These are phyloP conservation scores for Tinea semifulvella DNA, from an alignment of 2,888 invertebrate species.

Conservation along the genomic window DNA sequence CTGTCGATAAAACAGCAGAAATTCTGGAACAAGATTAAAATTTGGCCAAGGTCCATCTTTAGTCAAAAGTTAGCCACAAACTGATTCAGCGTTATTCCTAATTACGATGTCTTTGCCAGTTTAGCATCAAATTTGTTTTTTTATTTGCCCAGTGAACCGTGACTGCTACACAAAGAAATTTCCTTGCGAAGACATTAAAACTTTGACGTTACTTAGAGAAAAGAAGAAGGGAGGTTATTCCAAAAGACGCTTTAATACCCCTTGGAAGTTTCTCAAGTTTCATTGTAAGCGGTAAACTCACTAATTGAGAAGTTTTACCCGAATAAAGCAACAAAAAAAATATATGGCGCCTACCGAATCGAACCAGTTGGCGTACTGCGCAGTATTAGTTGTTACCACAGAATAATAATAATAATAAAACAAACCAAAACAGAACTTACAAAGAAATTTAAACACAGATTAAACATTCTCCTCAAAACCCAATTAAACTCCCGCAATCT, in stretches of 20 bases:
- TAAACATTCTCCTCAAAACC: too few species aligned
- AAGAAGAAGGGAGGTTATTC: conserved; percentile 23
- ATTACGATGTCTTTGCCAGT: conserved; percentile 3
- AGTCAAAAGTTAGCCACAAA: conserved; percentile 3
- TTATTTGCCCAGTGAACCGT: conserved; percentile 30
- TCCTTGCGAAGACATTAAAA: conserved; percentile 46
- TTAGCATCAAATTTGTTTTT: conserved; percentile 24
- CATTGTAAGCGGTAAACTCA: conserved; percentile 34
- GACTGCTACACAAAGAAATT: conserved; percentile 34
- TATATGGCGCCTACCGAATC: conserved; percentile 6
- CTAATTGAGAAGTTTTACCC: conserved; percentile 37
- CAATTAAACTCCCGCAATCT: too few species aligned
- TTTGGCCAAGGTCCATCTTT: not conserved
- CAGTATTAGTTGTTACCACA: too few species aligned
- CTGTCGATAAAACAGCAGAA: too few species aligned
- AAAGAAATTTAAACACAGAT: too few species aligned
- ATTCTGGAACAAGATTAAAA: too few species aligned
- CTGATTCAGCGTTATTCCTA: conserved; percentile 4
- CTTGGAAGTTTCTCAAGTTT: conserved; percentile 31
- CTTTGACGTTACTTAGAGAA: conserved; percentile 36
- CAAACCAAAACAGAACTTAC: too few species aligned
- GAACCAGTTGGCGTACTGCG: too few species aligned
- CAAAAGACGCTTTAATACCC: conserved; percentile 37
- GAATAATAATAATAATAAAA: too few species aligned
- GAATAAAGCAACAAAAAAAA: conserved; percentile 12